These are phyloP conservation scores for Pteromalus puparum DNA, from an alignment of 1,140 invertebrate species.

Conservation along the genomic window DNA sequence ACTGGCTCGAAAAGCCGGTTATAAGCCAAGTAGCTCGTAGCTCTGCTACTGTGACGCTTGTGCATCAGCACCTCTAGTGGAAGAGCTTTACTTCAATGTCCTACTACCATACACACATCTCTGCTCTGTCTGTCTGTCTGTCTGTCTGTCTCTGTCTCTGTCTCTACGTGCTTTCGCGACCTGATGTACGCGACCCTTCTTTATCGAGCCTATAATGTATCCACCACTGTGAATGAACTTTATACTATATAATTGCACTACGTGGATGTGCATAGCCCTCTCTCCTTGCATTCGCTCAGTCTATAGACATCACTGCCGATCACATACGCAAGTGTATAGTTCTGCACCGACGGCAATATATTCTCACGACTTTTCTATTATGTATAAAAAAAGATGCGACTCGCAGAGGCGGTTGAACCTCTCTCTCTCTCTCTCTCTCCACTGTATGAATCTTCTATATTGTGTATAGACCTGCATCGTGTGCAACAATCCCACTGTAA, in stretches of 20 bases:
- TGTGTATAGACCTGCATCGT: conserved; percentile 1
- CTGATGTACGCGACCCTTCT: not conserved
- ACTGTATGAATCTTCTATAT: not conserved
- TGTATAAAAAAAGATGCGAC: too few species aligned
- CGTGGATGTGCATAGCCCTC: not conserved
- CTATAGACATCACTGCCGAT: not conserved
- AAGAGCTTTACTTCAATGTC: conserved; percentile 17
- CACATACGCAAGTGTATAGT: not conserved
- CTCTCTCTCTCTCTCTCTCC: too few species aligned
- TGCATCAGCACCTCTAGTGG: not conserved
- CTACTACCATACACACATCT: not conserved
- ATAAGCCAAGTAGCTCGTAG: not conserved
- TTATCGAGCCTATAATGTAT: not conserved
- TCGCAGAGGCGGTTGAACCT: too few species aligned
- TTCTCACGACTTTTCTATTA: not conserved
- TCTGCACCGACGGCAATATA: not conserved
- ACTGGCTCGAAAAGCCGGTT: not conserved
- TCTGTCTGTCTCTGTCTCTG: not conserved
- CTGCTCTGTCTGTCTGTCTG: not conserved
- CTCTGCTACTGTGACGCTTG: not conserved
- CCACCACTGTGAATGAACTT: not conserved
- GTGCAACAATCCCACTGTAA: not conserved
- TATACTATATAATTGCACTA: not conserved
- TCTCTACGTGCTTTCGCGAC: not conserved
- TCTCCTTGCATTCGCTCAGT: not conserved